These are phyloP conservation scores for Macrotus californicus DNA, from an alignment of 2,113 vertebrate genomes.

Conservation along the genomic window DNA sequence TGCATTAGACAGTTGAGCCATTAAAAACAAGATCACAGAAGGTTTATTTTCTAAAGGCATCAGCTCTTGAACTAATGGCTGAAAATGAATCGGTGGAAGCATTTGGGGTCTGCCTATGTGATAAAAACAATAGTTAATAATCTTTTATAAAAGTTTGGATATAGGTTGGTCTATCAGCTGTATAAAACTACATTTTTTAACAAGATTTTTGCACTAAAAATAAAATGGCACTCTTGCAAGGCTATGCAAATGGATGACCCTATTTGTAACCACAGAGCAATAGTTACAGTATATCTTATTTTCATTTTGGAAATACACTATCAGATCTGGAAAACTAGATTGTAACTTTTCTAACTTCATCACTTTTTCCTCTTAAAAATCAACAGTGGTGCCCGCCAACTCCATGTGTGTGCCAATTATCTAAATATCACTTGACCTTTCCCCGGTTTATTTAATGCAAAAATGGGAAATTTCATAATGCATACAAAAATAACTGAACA, in stretches of 20 bases:
- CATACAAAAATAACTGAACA: constrained; percentile 12
- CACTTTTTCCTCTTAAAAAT: constrained; percentile 31
- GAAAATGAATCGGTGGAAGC: constrained; percentile 3
- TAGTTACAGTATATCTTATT: neutral
- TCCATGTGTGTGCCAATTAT: neutral
- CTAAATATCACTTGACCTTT: neutral
- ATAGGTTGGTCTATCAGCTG: constrained; percentile 58
- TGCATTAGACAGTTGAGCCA: constrained; percentile 9
- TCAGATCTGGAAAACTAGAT: neutral
- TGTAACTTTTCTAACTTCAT: neutral
- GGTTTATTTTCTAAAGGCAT: constrained; percentile 12
- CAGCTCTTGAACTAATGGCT: constrained; percentile 32
- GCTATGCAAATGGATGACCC: neutral
- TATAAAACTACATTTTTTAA: constrained; percentile 55
- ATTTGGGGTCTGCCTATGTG: constrained; percentile 39
- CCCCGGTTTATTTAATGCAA: constrained; percentile 2
- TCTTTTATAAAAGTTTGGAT: constrained; percentile 43
- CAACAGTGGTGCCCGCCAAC: neutral
- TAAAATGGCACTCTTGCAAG: constrained; percentile 32
- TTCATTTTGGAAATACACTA: constrained; percentile 35
- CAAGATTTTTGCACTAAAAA: constrained; percentile 43
- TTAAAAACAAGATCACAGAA: constrained; percentile 29
- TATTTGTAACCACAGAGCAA: constrained; percentile 19
- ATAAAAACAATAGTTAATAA: constrained; percentile 50
- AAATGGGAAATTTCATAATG: constrained; percentile 30